A percentile compares a stretch with the other conserved stretches of the same genome.
These are phyloP conservation scores for Agelaius phoeniceus DNA, from an alignment of 2,113 vertebrate genomes.

Conservation along the genomic window DNA sequence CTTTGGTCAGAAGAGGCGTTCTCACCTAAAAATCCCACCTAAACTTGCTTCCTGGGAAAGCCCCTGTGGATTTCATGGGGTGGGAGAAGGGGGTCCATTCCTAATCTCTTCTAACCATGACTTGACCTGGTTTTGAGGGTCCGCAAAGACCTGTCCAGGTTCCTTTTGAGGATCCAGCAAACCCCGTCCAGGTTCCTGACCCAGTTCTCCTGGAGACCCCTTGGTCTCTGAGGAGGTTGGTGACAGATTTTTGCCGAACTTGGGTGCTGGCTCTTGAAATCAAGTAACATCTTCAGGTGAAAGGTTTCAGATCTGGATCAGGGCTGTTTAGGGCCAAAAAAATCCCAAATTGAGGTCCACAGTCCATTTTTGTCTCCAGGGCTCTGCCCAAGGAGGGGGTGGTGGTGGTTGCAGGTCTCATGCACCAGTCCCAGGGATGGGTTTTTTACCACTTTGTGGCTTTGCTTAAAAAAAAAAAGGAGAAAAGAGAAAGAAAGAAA, in stretches of 20 bases:
- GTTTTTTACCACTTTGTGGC: background rate
- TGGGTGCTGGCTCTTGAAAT: background rate
- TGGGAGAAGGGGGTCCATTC: background rate
- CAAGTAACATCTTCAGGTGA: accelerated
- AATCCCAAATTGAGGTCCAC: background rate
- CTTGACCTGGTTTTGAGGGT: background rate
- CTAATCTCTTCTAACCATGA: background rate
- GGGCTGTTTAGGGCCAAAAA: background rate
- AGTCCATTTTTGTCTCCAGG: background rate
- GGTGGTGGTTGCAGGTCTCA: too few species aligned
- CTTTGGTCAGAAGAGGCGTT: background rate
- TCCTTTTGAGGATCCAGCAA: background rate
- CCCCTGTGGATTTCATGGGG: background rate
- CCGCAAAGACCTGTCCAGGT: accelerated
- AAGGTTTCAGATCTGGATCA: background rate
- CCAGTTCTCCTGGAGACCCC: background rate
- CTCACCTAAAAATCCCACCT: background rate
- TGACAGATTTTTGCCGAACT: background rate
- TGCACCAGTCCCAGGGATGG: background rate
- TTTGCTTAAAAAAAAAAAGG: background rate
- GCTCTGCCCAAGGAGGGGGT: background rate
- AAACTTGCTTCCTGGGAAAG: background rate
- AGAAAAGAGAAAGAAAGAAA: background rate
- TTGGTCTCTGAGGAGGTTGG: background rate
- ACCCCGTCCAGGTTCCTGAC: background rate